A percentile compares a stretch with the other conserved stretches of the same genome.
phyloP scores from a whole-genome alignment of 2,797 vertebrate species.

The Manis javanica region DNA sequence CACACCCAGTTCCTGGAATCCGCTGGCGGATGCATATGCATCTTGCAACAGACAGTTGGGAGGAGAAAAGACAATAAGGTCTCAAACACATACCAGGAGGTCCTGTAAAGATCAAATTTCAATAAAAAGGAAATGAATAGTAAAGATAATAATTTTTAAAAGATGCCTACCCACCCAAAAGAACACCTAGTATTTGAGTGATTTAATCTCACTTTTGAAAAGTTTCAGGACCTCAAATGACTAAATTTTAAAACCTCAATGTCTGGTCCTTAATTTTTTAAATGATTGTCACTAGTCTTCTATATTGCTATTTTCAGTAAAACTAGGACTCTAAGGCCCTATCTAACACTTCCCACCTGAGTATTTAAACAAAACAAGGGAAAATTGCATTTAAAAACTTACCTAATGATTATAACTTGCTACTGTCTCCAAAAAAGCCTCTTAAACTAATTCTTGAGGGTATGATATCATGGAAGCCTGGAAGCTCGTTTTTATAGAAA shows the following conservation, averaged over 20 bases:
- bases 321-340: background rate
- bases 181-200: background rate
- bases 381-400: background rate
- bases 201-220: constrained; percentile 24
- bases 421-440: background rate
- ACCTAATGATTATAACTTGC: background rate
- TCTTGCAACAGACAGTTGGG: background rate
- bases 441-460: background rate
- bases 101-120: background rate
- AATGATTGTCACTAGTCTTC: background rate
- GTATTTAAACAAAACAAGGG: constrained; percentile 42
- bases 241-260: background rate
- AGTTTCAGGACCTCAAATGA: background rate
- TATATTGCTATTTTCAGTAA: background rate
- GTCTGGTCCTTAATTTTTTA: background rate
- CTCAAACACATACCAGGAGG: background rate
- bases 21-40: background rate
- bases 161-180: background rate
- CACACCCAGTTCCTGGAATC: accelerated
- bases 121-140: background rate
- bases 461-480: background rate
- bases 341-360: background rate
- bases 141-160: background rate
- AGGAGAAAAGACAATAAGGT: background rate
- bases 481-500: background rate